Evolutionary conservation across 2,797 vertebrate genomes (phyloP), one percentile per base, ranked within the genome.

Genomic region (Kryptolebias ocellatus): DNA sequence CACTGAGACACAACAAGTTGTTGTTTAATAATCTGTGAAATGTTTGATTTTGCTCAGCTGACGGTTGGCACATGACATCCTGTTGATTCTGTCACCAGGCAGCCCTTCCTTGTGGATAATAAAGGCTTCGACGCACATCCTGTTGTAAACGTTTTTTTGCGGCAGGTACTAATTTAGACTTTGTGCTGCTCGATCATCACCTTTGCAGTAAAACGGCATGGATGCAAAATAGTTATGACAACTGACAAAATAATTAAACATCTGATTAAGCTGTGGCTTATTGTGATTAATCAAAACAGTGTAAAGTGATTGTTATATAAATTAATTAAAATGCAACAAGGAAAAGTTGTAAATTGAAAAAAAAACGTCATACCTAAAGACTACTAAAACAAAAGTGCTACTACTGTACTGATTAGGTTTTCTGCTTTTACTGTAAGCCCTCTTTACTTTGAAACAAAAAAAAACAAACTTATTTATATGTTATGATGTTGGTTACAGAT

Each of bases 41-140:
- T 51, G 65, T 61, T 58, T 64, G 60, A 55, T 45, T 68, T 64
- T 18, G 27, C 47, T 70, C 74, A 76, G 64, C 59, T 72, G 51
- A 60, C 37, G 29, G n/a, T 4, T 4, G 27, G 65, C 61, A 73
- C 20, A 55, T 44, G 53, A 29, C 49, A 18, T 56, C 31, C 49
- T 59, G 60, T 20, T 50, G 44, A 69, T 31, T 68, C 39, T 4
- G 8, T 46, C 11, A 17, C n/a, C 17, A 67, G n/a, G 15, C 12
- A 17, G 54, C n/a, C 46, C 34, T 34, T 45, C 15, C 45, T 4
- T 52, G 34, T 14, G 6, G 28, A 24, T 37, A 17, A 44, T 10
- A 51, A 20, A 31, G 5, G 53, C 52, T 56, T 50, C 29, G 39
- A 24, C 31, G 49, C 4, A 27, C 24, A 29, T 17, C 53, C 31